Evolutionary conservation across 1,140 invertebrate genomes (phyloP).

Genomic region (Chrysomallon squamiferum): DNA sequence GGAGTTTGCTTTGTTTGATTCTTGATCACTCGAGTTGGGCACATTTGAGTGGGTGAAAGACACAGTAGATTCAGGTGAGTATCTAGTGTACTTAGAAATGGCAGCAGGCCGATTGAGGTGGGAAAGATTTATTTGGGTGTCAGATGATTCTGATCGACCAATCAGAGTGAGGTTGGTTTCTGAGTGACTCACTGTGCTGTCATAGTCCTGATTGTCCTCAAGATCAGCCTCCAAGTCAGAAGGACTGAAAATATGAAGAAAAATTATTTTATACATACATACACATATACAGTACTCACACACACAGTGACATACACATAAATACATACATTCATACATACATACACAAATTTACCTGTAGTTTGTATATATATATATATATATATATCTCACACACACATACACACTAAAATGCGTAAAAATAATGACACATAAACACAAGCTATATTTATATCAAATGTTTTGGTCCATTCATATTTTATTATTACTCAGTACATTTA

Average conservation of each 20-base stretch:
- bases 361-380: too few relatives aligned
- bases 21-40: slow-evolving; percentile 8
- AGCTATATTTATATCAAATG: too few relatives aligned
- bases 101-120: slow-evolving; percentile 50
- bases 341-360: too few relatives aligned
- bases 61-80: slow-evolving; percentile 20
- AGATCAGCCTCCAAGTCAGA: slow-evolving; percentile 73
- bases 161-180: slow-evolving; percentile 59
- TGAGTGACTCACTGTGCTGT: slow-evolving; percentile 63
- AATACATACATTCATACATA: too few relatives aligned
- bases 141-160: slow-evolving; percentile 45
- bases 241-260: slow-evolving; percentile 60
- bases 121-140: slow-evolving; percentile 41
- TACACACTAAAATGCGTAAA: too few relatives aligned
- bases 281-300: too few relatives aligned
- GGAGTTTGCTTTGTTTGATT: slow-evolving; percentile 18
- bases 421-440: too few relatives aligned
- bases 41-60: slow-evolving; percentile 10
- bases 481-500: too few relatives aligned
- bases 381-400: too few relatives aligned
- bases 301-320: too few relatives aligned
- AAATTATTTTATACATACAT: not conserved
- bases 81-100: slow-evolving; percentile 29
- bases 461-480: too few relatives aligned
- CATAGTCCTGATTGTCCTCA: slow-evolving; percentile 69